phyloP scores from a whole-genome alignment of 53 echinoderm and acorn worm genomes.

The Holothuria scabra region DNA sequence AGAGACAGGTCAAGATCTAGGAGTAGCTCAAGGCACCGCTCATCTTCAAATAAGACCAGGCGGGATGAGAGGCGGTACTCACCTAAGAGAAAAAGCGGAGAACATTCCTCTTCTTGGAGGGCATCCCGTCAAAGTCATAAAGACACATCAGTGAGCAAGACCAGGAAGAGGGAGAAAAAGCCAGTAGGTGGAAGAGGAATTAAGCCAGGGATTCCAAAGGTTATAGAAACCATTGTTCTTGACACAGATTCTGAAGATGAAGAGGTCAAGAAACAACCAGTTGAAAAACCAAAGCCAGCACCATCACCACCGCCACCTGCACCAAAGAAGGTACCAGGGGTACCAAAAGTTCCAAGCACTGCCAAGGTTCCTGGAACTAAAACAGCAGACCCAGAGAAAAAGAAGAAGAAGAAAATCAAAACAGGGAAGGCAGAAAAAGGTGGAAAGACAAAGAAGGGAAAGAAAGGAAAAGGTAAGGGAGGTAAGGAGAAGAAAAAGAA shows the following conservation, averaged over 20 bases:
- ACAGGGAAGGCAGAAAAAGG: conserved; percentile 30
- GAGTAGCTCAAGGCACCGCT: background rate
- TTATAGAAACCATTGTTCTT: conserved; percentile 43
- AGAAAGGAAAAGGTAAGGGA: conserved; percentile 31
- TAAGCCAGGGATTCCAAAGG: conserved; percentile 4
- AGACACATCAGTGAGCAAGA: conserved; percentile 43
- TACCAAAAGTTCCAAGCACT: background rate
- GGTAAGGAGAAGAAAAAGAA: conserved; percentile 60
- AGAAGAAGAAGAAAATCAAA: conserved; percentile 60
- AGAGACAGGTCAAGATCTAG: conserved; percentile 26
- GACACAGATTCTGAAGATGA: conserved; percentile 31
- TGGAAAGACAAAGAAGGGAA: conserved; percentile 44
- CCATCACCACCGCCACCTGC: background rate
- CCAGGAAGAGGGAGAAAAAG: conserved; percentile 63
- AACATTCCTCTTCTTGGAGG: conserved; percentile 2
- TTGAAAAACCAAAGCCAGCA: background rate
- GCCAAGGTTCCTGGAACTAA: conserved; percentile 18
- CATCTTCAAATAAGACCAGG: conserved; percentile 13
- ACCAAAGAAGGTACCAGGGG: background rate
- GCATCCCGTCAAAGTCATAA: conserved; percentile 47
- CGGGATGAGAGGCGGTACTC: conserved; percentile 4
- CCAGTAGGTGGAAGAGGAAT: background rate
- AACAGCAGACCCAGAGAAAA: conserved; percentile 50
- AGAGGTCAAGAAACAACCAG: conserved; percentile 16
- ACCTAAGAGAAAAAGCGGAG: background rate